phyloP scores from a whole-genome alignment of 2,113 vertebrate genomes.

The Oreocharis arfaki region DNA sequence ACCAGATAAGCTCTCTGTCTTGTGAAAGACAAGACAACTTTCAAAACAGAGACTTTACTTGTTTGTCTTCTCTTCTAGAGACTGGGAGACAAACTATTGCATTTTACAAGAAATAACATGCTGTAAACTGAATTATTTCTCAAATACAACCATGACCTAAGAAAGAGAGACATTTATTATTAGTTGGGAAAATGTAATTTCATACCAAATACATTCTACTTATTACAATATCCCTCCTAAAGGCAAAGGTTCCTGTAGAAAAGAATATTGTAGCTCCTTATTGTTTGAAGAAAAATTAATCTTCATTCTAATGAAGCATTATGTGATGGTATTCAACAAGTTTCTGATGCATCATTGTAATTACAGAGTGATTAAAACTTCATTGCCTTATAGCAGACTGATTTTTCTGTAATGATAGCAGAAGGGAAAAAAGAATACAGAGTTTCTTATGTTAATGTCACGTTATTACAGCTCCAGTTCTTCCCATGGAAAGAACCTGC shows the following conservation, averaged over 20 bases:
- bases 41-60: background rate
- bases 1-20: background rate
- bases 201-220: background rate
- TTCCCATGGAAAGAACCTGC: background rate
- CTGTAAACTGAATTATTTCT: background rate
- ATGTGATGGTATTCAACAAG: background rate
- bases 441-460: background rate
- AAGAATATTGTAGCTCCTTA: background rate
- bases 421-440: background rate
- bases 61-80: background rate
- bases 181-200: fast-evolving
- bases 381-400: background rate
- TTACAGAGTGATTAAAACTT: background rate
- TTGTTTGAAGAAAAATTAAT: background rate
- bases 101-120: background rate
- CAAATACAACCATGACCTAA: background rate
- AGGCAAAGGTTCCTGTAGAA: background rate
- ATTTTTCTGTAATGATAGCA: background rate
- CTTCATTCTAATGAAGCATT: background rate
- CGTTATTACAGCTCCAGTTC: background rate
- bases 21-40: background rate
- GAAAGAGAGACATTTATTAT: background rate
- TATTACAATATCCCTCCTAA: background rate
- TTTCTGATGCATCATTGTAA: background rate
- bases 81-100: background rate